Evolutionary conservation across 2,888 invertebrate species (phyloP).

Genomic region (Erebia ligea): DNA sequence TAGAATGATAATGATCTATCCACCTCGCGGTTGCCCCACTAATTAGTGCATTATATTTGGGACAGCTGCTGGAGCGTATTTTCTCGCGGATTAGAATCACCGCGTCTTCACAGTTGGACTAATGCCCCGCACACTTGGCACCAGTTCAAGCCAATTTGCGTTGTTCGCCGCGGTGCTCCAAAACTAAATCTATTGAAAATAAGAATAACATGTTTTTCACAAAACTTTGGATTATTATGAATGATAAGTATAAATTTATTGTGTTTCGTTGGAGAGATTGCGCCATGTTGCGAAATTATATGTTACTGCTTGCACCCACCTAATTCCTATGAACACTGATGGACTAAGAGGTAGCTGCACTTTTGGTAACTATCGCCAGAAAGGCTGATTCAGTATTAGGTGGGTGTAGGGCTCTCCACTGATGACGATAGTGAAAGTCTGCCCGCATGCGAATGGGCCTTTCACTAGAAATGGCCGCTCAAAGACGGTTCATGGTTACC

Average conservation of each 20-base stretch:
- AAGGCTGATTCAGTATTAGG: too few species aligned
- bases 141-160: constrained; percentile 69
- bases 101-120: constrained; percentile 51
- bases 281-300: neutral
- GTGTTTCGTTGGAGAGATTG: neutral
- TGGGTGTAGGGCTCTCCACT: too few species aligned
- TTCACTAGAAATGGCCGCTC: too few species aligned
- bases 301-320: too few species aligned
- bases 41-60: neutral
- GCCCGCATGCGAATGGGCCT: too few species aligned
- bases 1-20: too few species aligned
- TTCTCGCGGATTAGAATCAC: neutral
- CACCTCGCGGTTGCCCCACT: neutral
- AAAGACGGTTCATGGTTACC: too few species aligned
- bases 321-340: too few species aligned
- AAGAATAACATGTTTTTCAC: constrained; percentile 42
- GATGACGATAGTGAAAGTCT: too few species aligned
- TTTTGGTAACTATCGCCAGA: too few species aligned
- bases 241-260: neutral
- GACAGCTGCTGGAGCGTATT: neutral
- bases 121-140: constrained; percentile 67
- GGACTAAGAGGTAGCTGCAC: too few species aligned
- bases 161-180: constrained; percentile 56
- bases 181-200: constrained; percentile 52
- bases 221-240: constrained; percentile 21